Evolutionary conservation across 2,888 invertebrate genomes (phyloP), one percentile per base, ranked within the genome.

Genomic region (Hetaerina titia): DNA sequence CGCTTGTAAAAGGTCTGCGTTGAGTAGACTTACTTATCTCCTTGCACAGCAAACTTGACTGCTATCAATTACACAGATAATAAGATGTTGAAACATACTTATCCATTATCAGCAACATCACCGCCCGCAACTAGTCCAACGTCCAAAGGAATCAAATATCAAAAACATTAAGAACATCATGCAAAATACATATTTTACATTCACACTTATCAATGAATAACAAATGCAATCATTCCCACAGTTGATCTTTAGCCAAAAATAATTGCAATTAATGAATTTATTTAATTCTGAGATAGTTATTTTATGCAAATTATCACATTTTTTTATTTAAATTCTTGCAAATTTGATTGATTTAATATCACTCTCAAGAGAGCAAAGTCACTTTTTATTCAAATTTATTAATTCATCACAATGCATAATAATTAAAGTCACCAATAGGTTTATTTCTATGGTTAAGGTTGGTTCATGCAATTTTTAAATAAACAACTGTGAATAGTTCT

Each of bases 221-320:
- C 19, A 57, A 45, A 57, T n/a, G 25, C n/a, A 31, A 56, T 56
- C 92, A 92, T 92, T 92, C 92, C 69, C 45, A 69, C 92, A 74
- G 11, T 56, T 69, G 19, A 58, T 63, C 60, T 60, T 90, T 31
- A 96, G 96, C 96, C 96, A 95, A 95, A 95, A 9, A 81, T 31
- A 19, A 19, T 8, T 22, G 25, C 6, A 81, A 15, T 31, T 31
- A 11, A 8, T 81, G 11, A 81, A 5, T 6, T 25, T 25, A 74
- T 74, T 25, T 13, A 81, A 11, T 69, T n/a, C 22, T 81, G 25
- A 81, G 11, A 81, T 31, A 81, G 31, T 31, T 11, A 69, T 81
- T 31, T 15, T 11, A 81, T 81, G 31, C n/a, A 81, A 0, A 81
- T 31, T 25, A 45, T 45, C 31, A 11, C 13, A 81, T 81, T 69